Percentiles rank a stretch among this genome's conserved stretches.
These are phyloP conservation scores for Melanaphis sacchari DNA, from an alignment of 1,140 invertebrate genomes.

Conservation along the genomic window DNA sequence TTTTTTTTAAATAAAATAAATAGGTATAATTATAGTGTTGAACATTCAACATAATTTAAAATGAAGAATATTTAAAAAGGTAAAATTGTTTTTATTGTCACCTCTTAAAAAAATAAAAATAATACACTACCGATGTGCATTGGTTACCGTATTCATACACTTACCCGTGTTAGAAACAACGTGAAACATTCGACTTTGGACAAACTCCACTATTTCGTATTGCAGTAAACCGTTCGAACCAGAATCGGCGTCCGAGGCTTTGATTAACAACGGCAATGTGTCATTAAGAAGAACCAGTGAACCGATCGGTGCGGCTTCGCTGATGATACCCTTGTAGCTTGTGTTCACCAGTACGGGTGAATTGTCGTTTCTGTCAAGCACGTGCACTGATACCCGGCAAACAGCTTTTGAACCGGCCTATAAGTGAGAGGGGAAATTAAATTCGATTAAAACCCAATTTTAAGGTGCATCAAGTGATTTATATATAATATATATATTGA, in stretches of 20 bases:
- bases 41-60: neutral
- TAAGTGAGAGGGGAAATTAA: constrained; percentile 17
- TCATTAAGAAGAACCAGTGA: constrained; percentile 75
- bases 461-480: neutral
- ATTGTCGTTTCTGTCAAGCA: constrained; percentile 86
- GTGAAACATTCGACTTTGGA: constrained; percentile 77
- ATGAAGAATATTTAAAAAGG: neutral
- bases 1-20: neutral
- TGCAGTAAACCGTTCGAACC: constrained; percentile 82
- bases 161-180: constrained; percentile 84
- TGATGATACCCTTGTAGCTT: constrained; percentile 74
- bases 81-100: neutral
- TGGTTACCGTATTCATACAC: neutral
- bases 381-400: constrained; percentile 77
- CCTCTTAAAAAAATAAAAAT: neutral
- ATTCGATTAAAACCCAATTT: neutral
- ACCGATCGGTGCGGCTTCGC: constrained; percentile 74
- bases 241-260: constrained; percentile 79
- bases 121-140: neutral
- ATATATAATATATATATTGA: neutral
- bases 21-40: neutral
- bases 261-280: constrained; percentile 79
- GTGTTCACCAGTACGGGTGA: constrained; percentile 77
- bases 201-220: constrained; percentile 83
- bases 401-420: constrained; percentile 73